Conservation (phyloP, 2,797 vertebrate genomes). For the Benthosema pterotum region DNA sequence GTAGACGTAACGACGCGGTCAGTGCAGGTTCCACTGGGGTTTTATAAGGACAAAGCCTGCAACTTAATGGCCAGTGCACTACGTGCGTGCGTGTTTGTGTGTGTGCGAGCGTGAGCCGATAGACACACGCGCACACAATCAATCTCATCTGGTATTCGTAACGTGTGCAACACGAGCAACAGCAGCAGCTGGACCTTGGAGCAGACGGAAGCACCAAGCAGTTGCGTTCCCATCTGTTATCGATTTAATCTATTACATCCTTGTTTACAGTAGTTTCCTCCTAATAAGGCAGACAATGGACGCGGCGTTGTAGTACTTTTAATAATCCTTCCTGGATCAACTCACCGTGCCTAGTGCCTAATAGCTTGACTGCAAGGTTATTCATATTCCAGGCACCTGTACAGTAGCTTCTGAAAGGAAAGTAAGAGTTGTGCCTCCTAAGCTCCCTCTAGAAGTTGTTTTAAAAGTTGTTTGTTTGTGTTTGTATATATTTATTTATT, state of each 20-base stretch:
- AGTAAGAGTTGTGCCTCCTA: neutral
- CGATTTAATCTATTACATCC: too few relatives aligned
- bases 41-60: neutral
- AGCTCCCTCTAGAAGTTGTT: neutral
- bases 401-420: neutral
- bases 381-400: neutral
- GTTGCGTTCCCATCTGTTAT: too few relatives aligned
- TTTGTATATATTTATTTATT: neutral
- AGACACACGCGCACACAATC: neutral
- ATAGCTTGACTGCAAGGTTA: neutral
- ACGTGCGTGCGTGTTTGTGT: too few relatives aligned
- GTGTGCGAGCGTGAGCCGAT: too few relatives aligned
- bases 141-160: conserved; percentile 1
- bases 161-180: neutral
- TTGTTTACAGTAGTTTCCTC: too few relatives aligned
- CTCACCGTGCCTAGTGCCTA: conserved; percentile 1
- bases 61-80: neutral
- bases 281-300: too few relatives aligned
- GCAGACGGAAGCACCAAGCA: neutral
- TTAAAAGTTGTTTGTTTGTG: neutral
- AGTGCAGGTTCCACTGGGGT: too few relatives aligned
- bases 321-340: conserved; percentile 5
- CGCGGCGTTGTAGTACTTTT: too few relatives aligned
- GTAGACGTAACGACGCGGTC: neutral
- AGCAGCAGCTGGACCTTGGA: neutral